Evolutionary conservation across 92 coral and sea anemone genomes (phyloP).

Genomic region (Porites lobata): DNA sequence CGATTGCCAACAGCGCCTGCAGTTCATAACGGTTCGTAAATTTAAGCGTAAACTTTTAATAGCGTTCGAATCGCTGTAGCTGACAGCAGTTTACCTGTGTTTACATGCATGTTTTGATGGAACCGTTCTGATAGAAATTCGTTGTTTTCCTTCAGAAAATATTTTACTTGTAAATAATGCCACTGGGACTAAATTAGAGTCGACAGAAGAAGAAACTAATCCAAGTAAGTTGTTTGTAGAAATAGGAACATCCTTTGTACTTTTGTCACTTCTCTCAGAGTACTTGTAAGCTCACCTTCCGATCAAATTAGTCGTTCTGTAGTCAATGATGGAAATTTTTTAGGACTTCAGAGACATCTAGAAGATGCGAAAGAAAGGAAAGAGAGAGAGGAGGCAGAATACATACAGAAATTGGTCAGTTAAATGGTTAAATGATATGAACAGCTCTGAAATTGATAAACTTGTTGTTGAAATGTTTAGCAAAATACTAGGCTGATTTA

Average conservation of each 20-base stretch:
- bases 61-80: too few relatives aligned
- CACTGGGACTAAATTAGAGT: not conserved
- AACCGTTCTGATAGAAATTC: too few relatives aligned
- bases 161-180: not conserved
- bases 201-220: conserved; percentile 27
- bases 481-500: too few relatives aligned
- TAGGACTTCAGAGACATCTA: conserved; percentile 72
- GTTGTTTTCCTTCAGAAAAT: not conserved
- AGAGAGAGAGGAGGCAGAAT: conserved; percentile 73
- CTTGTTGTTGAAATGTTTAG: too few relatives aligned
- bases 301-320: too few relatives aligned
- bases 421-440: conserved; percentile 5
- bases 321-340: not conserved
- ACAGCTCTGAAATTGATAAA: not conserved
- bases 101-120: not conserved
- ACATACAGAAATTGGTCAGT: conserved; percentile 76
- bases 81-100: not conserved
- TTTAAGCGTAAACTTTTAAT: not conserved
- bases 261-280: not conserved
- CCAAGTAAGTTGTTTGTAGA: conserved; percentile 37
- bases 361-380: conserved; percentile 80
- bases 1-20: conserved; percentile 87
- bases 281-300: too few relatives aligned
- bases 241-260: not conserved
- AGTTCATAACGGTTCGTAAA: conserved; percentile 42